A percentile compares a stretch with the other conserved stretches of the same genome.
These are phyloP conservation scores for Laticauda colubrina DNA, from an alignment of 2,113 vertebrate genomes.

Conservation along the genomic window DNA sequence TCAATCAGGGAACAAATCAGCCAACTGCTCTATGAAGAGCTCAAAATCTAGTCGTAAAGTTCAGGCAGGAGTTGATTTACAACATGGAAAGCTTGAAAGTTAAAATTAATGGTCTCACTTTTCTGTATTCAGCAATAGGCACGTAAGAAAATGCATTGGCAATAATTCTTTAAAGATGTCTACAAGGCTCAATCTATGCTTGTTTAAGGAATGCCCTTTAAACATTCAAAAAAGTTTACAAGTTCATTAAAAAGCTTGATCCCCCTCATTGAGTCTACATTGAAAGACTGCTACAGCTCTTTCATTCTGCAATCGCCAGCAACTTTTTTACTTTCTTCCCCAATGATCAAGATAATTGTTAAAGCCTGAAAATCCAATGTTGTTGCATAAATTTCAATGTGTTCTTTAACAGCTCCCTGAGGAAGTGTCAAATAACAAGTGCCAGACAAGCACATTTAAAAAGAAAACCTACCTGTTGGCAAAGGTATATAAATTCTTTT, in stretches of 20 bases:
- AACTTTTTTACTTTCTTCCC: conserved; percentile 18
- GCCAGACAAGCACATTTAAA: conserved; percentile 11
- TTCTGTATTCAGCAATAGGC: conserved; percentile 29
- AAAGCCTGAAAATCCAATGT: conserved; percentile 43
- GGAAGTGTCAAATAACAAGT: background rate
- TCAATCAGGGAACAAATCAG: conserved; percentile 53
- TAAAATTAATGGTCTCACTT: conserved; percentile 53
- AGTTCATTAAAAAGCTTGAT: conserved; percentile 56
- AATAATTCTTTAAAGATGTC: conserved; percentile 49
- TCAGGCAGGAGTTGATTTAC: conserved; percentile 51
- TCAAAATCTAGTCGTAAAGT: conserved; percentile 47
- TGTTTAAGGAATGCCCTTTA: conserved; percentile 58
- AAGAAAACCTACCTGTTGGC: conserved; percentile 73
- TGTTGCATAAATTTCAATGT: conserved; percentile 19
- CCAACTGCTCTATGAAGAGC: conserved; percentile 41
- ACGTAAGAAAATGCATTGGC: conserved; percentile 49
- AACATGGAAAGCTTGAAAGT: conserved; percentile 53
- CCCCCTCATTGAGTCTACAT: conserved; percentile 36
- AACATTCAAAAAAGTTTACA: conserved; percentile 56
- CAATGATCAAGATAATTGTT: conserved; percentile 27
- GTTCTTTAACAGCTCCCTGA: conserved; percentile 1
- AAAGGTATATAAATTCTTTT: conserved; percentile 83
- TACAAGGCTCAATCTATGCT: conserved; percentile 56
- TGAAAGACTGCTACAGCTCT: conserved; percentile 39
- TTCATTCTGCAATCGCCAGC: conserved; percentile 47